Evolutionary conservation across 2,888 invertebrate genomes (phyloP), one percentile per base, ranked within the genome.

Genomic region (Ellobium chinense): DNA sequence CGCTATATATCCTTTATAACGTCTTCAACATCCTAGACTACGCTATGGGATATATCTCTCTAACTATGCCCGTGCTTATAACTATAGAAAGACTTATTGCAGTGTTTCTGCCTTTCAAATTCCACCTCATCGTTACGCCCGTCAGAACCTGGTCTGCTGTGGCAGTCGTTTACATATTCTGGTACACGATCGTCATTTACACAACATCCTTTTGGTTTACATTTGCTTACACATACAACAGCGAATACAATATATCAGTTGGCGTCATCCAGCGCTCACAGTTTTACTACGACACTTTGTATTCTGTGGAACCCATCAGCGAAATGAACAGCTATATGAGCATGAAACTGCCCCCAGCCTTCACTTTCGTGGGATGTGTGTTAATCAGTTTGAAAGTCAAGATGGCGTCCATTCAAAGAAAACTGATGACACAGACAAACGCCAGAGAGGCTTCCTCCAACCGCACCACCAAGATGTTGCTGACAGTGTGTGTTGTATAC

Each of bases 401-500:
- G 54, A 14, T 58, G n/a, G 73, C 37, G 58, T 73, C 73, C 9
- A 24, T 34, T 5, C 58, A 60, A 27, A 29, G 73, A 2, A 2
- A n/a, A 54, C 58, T 36, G 34, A 7, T 73, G 37, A 60, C 73
- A n/a, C 37, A 14, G 3, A 4, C 5, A 24, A 14, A 29, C 18
- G 31, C 73, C n/a, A 14, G 24, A 2, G n/a, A 29, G 21, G 4
- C 14, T 14, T n/a, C 73, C 3, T 29, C 14, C 36, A 60, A 3
- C 4, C 39, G 60, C 18, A 60, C 60, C 18, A 73, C 58, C 2
- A 58, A 60, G 24, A 73, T 36, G 60, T 73, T 73, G 62, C n/a
- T 73, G 34, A 27, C 73, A 5, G 73, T 73, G 12, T 73, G 73
- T 54, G 21, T 36, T 24, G 60, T 73, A n/a, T 73, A 73, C 60